Conservation (phyloP, 2,113 vertebrate genomes). For the Oreotrochilus melanogaster region DNA sequence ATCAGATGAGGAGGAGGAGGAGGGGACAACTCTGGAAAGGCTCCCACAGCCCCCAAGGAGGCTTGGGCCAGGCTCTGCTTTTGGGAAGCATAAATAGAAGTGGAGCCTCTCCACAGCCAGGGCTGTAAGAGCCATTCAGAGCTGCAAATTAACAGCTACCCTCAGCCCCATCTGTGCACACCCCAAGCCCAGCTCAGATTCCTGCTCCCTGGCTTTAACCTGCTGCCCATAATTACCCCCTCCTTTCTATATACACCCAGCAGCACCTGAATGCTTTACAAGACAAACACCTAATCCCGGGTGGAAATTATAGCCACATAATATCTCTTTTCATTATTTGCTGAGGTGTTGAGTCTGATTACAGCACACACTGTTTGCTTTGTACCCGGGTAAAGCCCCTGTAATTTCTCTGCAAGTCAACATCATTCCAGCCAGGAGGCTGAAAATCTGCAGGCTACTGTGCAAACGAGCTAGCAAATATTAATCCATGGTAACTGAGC, state of each 20-base stretch:
- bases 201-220: constrained; percentile 42
- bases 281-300: constrained; percentile 56
- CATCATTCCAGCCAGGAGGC: background rate
- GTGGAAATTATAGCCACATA: constrained; percentile 35
- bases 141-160: background rate
- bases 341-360: constrained; percentile 58
- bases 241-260: background rate
- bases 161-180: background rate
- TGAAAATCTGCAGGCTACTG: constrained; percentile 60
- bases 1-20: background rate
- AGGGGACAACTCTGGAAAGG: background rate
- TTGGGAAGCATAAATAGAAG: background rate
- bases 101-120: background rate
- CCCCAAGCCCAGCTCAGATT: background rate
- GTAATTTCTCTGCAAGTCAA: constrained; percentile 54
- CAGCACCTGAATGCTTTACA: constrained; percentile 51
- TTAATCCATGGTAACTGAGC: constrained; percentile 40
- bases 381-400: constrained; percentile 50
- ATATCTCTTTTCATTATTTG: constrained; percentile 52
- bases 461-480: constrained; percentile 58
- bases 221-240: constrained; percentile 44
- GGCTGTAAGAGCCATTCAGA: constrained; percentile 9
- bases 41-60: accelerated
- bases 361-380: constrained; percentile 42
- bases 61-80: background rate